Percentiles rank a stretch among this genome's conserved stretches.
These are phyloP conservation scores for Synanthedon tipuliformis DNA, from an alignment of 2,888 invertebrate species.

Conservation along the genomic window DNA sequence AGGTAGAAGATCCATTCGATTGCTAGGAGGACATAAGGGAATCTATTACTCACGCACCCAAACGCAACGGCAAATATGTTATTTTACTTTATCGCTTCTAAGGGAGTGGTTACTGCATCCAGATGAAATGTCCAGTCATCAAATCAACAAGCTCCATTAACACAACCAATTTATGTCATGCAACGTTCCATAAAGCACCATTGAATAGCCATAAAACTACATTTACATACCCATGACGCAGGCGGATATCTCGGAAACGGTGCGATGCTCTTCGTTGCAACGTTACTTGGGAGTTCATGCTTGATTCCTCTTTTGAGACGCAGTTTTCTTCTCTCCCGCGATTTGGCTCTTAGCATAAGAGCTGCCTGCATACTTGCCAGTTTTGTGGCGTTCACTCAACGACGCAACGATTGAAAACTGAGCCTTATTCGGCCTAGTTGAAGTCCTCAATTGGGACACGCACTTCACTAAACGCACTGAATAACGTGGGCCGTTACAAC, in stretches of 20 bases:
- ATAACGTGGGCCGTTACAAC: conserved; percentile 3
- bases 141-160: too few species aligned
- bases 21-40: too few species aligned
- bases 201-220: not conserved
- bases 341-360: conserved; percentile 91
- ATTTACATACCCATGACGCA: conserved; percentile 75
- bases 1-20: too few species aligned
- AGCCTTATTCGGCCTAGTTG: conserved; percentile 19
- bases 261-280: conserved; percentile 87
- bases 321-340: conserved; percentile 86
- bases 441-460: conserved; percentile 3
- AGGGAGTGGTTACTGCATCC: too few species aligned
- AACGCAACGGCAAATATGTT: too few species aligned
- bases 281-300: conserved; percentile 86
- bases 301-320: conserved; percentile 79
- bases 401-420: conserved; percentile 31
- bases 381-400: conserved; percentile 49
- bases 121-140: too few species aligned
- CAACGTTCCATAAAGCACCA: not conserved
- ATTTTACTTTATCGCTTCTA: too few species aligned
- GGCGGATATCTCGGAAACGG: conserved; percentile 91
- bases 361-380: conserved; percentile 91
- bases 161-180: not conserved
- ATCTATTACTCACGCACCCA: too few species aligned
- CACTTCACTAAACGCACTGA: conserved; percentile 11